Percentiles rank a stretch among this genome's conserved stretches.
Evolutionary conservation across 1,140 invertebrate genomes (phyloP).

Genomic region (Drosophila prosaltans): DNA sequence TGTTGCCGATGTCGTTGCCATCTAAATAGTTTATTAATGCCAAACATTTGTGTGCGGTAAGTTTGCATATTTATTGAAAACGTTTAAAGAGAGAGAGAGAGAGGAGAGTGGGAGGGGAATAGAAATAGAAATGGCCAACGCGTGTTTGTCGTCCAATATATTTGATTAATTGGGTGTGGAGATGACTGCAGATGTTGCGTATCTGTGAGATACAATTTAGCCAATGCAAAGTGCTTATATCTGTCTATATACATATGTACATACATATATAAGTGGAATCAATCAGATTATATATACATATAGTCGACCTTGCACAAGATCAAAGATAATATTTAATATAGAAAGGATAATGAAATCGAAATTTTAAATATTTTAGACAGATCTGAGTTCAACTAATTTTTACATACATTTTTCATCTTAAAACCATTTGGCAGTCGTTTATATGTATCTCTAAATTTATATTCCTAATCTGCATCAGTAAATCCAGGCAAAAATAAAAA

Average conservation of each 20-base stretch:
- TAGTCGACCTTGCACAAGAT: too few relatives aligned
- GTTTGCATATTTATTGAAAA: conserved; percentile 31
- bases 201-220: conserved; percentile 24
- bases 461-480: too few relatives aligned
- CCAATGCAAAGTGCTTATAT: neutral
- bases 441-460: too few relatives aligned
- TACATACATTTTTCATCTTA: too few relatives aligned
- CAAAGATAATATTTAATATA: too few relatives aligned
- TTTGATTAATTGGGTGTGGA: conserved; percentile 60
- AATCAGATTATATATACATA: neutral
- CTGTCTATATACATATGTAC: neutral
- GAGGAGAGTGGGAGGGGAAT: neutral
- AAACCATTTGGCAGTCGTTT: too few relatives aligned
- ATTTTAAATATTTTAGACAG: too few relatives aligned
- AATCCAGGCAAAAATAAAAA: too few relatives aligned
- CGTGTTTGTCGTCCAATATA: conserved; percentile 58
- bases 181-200: conserved; percentile 47
- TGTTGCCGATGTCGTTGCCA: conserved; percentile 25
- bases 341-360: neutral
- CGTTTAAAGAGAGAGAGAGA: conserved; percentile 10
- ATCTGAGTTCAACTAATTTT: too few relatives aligned
- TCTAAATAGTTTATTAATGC: conserved; percentile 46
- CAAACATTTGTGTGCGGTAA: neutral
- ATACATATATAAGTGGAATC: neutral
- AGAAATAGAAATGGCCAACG: conserved; percentile 45